A percentile compares a stretch with the other conserved stretches of the same genome.
These are phyloP conservation scores for Acanthurus lineatus DNA, from an alignment of 2,797 vertebrate genomes.

Conservation along the genomic window DNA sequence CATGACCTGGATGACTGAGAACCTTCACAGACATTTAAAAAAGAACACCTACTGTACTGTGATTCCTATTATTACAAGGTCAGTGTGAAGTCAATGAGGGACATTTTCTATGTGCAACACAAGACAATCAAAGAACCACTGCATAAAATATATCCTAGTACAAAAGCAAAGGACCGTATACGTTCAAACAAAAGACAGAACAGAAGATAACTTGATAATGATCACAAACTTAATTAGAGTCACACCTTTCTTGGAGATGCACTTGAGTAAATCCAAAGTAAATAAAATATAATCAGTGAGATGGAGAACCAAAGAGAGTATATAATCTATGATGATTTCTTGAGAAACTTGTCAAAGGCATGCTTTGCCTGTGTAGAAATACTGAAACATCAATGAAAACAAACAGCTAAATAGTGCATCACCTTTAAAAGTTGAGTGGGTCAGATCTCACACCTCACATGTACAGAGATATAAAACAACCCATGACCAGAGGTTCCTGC, in stretches of 20 bases:
- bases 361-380: constrained; percentile 63
- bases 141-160: constrained; percentile 62
- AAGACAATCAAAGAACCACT: constrained; percentile 71
- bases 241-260: constrained; percentile 62
- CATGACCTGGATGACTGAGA: too few relatives aligned
- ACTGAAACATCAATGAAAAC: constrained; percentile 44
- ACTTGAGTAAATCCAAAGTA: constrained; percentile 51
- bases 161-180: constrained; percentile 55
- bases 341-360: constrained; percentile 47
- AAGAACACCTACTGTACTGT: constrained; percentile 52
- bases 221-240: constrained; percentile 47
- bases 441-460: constrained; percentile 41
- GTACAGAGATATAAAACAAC: constrained; percentile 36
- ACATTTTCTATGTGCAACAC: constrained; percentile 80
- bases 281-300: constrained; percentile 47
- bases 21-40: too few relatives aligned
- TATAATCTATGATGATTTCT: constrained; percentile 26
- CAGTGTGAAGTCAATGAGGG: constrained; percentile 79
- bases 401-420: constrained; percentile 63
- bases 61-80: constrained; percentile 74
- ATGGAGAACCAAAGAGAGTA: constrained; percentile 36
- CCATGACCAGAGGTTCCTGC: constrained; percentile 12
- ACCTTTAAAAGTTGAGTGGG: constrained; percentile 37
- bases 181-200: constrained; percentile 45
- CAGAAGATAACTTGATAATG: constrained; percentile 32